Evolutionary conservation across 2,797 vertebrate genomes (phyloP).

Genomic region (Enteromius treurensis): DNA sequence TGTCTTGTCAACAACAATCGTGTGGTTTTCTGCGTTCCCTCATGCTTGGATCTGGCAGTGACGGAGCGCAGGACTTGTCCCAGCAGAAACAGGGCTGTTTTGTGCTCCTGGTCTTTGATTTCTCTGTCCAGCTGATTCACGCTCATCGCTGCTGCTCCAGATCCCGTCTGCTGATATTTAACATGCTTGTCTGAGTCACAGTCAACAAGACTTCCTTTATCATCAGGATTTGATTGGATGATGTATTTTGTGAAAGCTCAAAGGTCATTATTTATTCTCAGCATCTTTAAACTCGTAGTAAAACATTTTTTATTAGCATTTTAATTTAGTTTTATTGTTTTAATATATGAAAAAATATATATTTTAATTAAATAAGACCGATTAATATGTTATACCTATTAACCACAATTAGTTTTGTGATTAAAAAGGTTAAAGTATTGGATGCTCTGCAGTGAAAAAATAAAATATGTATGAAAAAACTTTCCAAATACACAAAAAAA

Average conservation of each 20-base stretch:
- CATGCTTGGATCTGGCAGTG: conserved; percentile 48
- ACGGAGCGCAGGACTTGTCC: conserved; percentile 28
- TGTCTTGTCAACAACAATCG: conserved; percentile 55
- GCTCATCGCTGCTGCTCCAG: background rate
- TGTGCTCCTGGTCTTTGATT: conserved; percentile 28
- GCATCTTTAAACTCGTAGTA: background rate
- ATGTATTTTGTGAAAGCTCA: background rate
- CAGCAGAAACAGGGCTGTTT: conserved; percentile 19
- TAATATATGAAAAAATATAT: too few species aligned
- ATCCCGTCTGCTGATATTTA: background rate
- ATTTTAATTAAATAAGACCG: too few species aligned
- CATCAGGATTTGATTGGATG: background rate
- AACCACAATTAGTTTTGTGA: too few species aligned
- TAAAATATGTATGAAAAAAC: too few species aligned
- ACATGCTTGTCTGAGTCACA: background rate
- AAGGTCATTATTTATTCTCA: background rate
- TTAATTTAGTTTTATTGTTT: too few species aligned
- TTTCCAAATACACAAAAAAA: background rate
- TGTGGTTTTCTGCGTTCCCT: background rate
- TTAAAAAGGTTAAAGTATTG: too few species aligned
- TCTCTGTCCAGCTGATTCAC: background rate
- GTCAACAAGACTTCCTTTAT: background rate
- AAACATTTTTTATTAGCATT: too few species aligned
- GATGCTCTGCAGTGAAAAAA: too few species aligned
- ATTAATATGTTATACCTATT: too few species aligned